Conservation (phyloP, 2,113 vertebrate genomes). For the Nanorana parkeri region DNA sequence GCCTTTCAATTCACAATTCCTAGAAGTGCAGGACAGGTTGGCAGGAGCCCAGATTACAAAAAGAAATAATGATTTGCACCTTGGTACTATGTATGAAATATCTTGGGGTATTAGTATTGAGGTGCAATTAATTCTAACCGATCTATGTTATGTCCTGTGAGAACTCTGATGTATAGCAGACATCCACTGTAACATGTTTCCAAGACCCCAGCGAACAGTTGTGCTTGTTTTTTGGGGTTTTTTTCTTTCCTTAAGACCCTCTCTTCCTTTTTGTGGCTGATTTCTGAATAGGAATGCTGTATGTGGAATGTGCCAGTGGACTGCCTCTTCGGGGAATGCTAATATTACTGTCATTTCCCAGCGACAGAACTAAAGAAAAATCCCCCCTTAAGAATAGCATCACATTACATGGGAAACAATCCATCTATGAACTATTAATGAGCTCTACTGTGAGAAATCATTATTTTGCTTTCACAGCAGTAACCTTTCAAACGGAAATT, state of each 20-base stretch:
- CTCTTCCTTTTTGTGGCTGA: conserved; percentile 20
- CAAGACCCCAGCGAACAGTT: conserved; percentile 25
- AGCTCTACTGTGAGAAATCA: conserved; percentile 2
- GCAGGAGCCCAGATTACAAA: too few relatives aligned
- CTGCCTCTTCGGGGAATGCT: conserved; percentile 34
- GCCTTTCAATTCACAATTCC: too few relatives aligned
- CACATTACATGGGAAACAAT: conserved; percentile 36
- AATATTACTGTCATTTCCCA: conserved; percentile 45
- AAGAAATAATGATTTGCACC: too few relatives aligned
- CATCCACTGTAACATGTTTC: conserved; percentile 11
- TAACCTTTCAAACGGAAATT: conserved; percentile 17
- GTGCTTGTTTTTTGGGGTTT: conserved; percentile 12
- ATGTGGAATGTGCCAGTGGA: conserved; percentile 23
- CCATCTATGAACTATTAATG: conserved; percentile 3
- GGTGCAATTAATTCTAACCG: conserved; percentile 23
- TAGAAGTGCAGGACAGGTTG: too few relatives aligned
- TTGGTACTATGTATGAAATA: too few relatives aligned
- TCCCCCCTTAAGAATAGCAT: neutral
- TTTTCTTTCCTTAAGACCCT: conserved; percentile 29
- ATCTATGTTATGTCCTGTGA: neutral
- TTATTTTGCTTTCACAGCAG: neutral
- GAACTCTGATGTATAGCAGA: conserved; percentile 3
- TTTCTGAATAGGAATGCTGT: conserved; percentile 33
- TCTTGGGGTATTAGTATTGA: neutral
- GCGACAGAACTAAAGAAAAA: conserved; percentile 16